Evolutionary conservation across 2,888 invertebrate genomes (phyloP).

Genomic region (Tachina grossa): DNA sequence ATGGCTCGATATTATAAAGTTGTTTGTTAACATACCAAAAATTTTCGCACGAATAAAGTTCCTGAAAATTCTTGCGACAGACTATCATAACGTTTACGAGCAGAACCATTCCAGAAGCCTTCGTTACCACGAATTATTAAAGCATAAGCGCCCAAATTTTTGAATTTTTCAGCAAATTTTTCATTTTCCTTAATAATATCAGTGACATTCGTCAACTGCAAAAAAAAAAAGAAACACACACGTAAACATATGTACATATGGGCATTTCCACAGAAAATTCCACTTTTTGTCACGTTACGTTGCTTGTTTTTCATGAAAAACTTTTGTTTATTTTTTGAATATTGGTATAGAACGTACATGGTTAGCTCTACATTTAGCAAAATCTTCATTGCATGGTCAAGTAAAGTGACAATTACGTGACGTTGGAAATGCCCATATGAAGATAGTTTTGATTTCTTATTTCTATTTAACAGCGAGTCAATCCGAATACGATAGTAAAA

Average conservation of each 20-base stretch:
- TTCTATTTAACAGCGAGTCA: no score
- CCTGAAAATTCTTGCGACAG: conserved; percentile 84
- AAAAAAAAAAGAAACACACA: not conserved
- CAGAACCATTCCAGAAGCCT: conserved; percentile 84
- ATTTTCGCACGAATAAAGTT: conserved; percentile 79
- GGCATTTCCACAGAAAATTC: not conserved
- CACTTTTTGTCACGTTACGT: no score
- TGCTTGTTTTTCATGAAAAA: no score
- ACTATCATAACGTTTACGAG: conserved; percentile 84
- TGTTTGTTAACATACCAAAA: conserved; percentile 72
- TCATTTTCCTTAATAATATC: conserved; percentile 81
- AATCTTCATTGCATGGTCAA: no score
- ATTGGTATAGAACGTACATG: no score
- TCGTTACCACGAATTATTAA: conserved; percentile 85
- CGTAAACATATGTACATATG: not conserved
- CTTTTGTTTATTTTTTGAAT: no score
- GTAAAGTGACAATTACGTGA: no score
- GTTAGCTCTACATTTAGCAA: no score
- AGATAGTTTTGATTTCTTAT: no score
- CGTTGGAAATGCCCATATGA: no score
- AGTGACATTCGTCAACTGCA: conserved; percentile 84
- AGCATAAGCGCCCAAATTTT: conserved; percentile 85
- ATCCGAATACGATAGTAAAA: no score
- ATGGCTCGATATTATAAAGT: no score
- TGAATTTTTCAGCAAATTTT: conserved; percentile 77